Percentiles rank a stretch among this genome's conserved stretches.
Conservation (phyloP, 2,113 vertebrate genomes). For the Chloropsis hardwickii region DNA sequence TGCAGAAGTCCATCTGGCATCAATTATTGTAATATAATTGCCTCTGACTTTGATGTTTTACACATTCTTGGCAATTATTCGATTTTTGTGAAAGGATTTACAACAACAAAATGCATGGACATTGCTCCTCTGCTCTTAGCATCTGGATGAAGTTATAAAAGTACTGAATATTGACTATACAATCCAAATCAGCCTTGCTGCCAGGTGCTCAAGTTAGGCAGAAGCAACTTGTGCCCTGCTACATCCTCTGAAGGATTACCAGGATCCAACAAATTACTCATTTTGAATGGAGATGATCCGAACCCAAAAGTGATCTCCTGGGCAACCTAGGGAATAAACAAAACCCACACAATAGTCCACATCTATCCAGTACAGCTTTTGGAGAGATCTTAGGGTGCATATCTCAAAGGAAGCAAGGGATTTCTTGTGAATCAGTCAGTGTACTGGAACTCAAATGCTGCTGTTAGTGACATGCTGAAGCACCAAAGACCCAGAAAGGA, state of each 20-base stretch:
- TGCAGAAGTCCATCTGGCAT: slow-evolving; percentile 1
- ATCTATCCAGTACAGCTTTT: neutral
- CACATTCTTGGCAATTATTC: neutral
- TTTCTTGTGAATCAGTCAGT: neutral
- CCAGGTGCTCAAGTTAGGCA: neutral
- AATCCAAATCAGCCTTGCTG: neutral
- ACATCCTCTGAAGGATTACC: neutral
- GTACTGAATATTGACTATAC: neutral
- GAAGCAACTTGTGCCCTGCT: neutral
- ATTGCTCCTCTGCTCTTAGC: neutral
- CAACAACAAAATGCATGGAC: neutral
- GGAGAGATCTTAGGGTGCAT: neutral
- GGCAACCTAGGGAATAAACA: neutral
- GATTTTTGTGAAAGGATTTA: slow-evolving; percentile 5
- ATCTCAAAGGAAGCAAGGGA: neutral
- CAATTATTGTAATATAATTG: neutral
- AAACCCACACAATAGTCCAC: neutral
- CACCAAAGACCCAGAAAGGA: neutral
- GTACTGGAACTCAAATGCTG: neutral
- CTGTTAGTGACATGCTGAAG: neutral
- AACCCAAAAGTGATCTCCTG: neutral
- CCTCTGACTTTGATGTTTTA: neutral
- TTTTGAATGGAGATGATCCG: neutral
- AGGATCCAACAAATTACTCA: neutral
- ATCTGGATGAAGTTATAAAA: neutral